A percentile compares a stretch with the other conserved stretches of the same genome.
These are phyloP conservation scores for Marmota monax DNA, from an alignment of 2,113 vertebrate species.

Conservation along the genomic window DNA sequence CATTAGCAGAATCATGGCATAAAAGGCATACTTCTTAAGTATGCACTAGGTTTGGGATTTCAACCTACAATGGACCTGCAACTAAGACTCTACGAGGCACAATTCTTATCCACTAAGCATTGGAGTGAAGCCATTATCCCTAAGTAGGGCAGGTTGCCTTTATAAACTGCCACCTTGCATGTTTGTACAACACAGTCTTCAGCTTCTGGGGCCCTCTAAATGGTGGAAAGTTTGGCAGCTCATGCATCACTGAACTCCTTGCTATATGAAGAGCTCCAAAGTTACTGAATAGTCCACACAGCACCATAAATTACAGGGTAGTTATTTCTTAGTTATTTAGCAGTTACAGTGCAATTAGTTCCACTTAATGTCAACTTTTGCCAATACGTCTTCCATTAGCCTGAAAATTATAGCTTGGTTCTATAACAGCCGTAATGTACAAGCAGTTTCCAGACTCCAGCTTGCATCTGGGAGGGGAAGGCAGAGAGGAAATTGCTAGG, in stretches of 20 bases:
- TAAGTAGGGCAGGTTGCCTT: slow-evolving; percentile 66
- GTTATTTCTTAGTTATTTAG: slow-evolving; percentile 92
- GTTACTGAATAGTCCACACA: slow-evolving; percentile 82
- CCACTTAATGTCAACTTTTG: slow-evolving; percentile 90
- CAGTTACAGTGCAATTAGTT: slow-evolving; percentile 91
- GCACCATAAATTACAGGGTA: slow-evolving; percentile 88
- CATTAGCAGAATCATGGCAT: slow-evolving; percentile 51
- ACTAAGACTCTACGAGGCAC: slow-evolving; percentile 52
- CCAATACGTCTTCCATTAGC: slow-evolving; percentile 90
- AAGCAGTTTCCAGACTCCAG: slow-evolving; percentile 66
- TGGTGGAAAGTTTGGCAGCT: slow-evolving; percentile 78
- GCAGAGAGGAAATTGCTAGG: slow-evolving; percentile 55
- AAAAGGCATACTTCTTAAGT: slow-evolving; percentile 26
- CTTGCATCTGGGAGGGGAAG: slow-evolving; percentile 48
- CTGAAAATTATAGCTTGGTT: slow-evolving; percentile 87
- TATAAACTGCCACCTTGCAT: neutral
- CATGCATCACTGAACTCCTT: slow-evolving; percentile 72
- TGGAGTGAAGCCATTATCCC: slow-evolving; percentile 44
- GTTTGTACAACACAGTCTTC: slow-evolving; percentile 63
- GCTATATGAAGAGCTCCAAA: slow-evolving; percentile 71
- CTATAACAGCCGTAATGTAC: slow-evolving; percentile 71
- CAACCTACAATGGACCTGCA: slow-evolving; percentile 59
- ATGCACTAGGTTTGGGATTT: slow-evolving; percentile 18
- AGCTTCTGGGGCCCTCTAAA: slow-evolving; percentile 54
- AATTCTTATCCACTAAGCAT: neutral